Percentiles rank a stretch among this genome's conserved stretches.
Evolutionary conservation across 2,888 invertebrate species (phyloP).

Genomic region (Branchipolynoe longqiensis): DNA sequence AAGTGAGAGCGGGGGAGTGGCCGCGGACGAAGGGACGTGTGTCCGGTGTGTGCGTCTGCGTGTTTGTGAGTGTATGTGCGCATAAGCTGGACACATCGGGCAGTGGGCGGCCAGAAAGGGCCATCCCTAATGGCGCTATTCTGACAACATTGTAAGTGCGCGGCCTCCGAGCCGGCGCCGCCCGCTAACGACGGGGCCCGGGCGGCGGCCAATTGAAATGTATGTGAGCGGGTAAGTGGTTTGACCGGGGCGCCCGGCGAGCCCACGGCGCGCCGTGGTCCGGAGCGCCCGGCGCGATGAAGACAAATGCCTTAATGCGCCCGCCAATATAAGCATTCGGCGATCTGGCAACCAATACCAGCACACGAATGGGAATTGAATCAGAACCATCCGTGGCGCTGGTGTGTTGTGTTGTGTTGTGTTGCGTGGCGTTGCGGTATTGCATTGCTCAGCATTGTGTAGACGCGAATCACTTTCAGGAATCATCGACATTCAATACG

Average conservation of each 20-base stretch:
- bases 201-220: conserved; percentile 29
- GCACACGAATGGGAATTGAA: conserved; percentile 32
- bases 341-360: conserved; percentile 34
- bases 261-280: neutral
- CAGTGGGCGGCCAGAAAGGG: conserved; percentile 1
- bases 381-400: conserved; percentile 28
- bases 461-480: conserved; percentile 45
- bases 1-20: no score
- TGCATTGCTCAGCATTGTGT: conserved; percentile 42
- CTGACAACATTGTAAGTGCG: conserved; percentile 50
- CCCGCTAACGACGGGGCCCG: conserved; percentile 23
- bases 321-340: conserved; percentile 22
- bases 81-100: neutral
- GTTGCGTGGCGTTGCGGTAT: conserved; percentile 34
- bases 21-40: no score
- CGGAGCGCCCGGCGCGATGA: conserved; percentile 1
- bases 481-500: conserved; percentile 57
- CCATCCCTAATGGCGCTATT: conserved; percentile 32
- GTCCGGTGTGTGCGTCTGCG: no score
- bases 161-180: neutral
- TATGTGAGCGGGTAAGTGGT: conserved; percentile 48
- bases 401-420: conserved; percentile 45
- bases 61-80: neutral
- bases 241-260: neutral
- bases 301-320: conserved; percentile 46